Conservation (phyloP, 2,113 vertebrate species). For the Serilophus lunatus region DNA sequence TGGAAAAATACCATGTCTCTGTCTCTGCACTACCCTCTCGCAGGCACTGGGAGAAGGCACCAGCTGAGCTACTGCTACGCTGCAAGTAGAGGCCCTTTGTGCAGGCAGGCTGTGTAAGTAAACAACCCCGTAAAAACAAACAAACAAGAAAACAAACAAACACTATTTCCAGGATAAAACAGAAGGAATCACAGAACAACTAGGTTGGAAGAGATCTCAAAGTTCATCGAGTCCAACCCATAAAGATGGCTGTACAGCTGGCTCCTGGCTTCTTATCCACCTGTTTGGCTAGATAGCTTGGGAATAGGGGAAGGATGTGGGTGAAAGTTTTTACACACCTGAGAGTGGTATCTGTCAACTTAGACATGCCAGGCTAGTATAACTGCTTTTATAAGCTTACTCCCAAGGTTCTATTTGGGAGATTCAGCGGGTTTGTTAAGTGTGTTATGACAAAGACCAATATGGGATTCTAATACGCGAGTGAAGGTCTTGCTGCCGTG, state of each 20-base stretch:
- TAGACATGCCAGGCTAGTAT: neutral
- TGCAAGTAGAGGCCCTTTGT: neutral
- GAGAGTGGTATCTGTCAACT: neutral
- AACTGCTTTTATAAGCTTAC: neutral
- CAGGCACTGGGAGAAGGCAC: neutral
- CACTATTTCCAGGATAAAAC: neutral
- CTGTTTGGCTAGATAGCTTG: neutral
- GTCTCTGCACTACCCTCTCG: neutral
- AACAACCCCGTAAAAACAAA: neutral
- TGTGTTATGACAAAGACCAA: neutral
- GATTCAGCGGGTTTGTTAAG: neutral
- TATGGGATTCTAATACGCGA: neutral
- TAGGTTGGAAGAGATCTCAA: no score
- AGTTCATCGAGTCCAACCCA: no score
- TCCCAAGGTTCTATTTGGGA: neutral
- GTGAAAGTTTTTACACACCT: neutral
- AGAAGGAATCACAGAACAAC: no score
- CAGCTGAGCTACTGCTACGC: neutral
- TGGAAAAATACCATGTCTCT: neutral
- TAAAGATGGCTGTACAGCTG: neutral
- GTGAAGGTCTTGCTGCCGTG: neutral
- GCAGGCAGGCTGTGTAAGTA: neutral
- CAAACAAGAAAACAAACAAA: neutral
- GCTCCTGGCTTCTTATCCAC: neutral
- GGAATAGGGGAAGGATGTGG: neutral